These are phyloP conservation scores for Caligus rogercresseyi DNA, from an alignment of 1,140 invertebrate species.

Conservation along the genomic window DNA sequence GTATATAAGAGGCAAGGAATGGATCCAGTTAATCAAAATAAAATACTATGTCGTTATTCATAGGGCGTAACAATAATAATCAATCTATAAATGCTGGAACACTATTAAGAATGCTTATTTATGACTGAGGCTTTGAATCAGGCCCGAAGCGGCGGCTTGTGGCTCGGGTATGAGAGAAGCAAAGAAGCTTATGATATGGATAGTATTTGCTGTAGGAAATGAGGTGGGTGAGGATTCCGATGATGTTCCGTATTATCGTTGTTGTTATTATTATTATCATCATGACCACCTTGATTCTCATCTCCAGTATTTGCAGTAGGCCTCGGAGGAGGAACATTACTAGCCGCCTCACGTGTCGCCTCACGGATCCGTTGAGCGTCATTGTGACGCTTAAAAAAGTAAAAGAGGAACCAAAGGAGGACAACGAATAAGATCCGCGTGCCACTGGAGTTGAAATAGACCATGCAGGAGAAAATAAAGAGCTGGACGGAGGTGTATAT, in stretches of 20 bases:
- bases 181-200: not conserved
- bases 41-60: too few relatives aligned
- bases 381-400: not conserved
- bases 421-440: not conserved
- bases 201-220: not conserved
- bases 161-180: not conserved
- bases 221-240: not conserved
- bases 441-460: not conserved
- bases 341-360: not conserved
- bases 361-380: not conserved
- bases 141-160: too few relatives aligned
- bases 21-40: too few relatives aligned
- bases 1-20: too few relatives aligned
- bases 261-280: not conserved
- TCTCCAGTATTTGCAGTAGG: too few relatives aligned
- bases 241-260: not conserved
- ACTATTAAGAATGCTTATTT: too few relatives aligned
- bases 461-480: not conserved
- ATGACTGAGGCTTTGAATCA: too few relatives aligned
- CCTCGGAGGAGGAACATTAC: not conserved
- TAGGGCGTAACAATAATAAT: too few relatives aligned
- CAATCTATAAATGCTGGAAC: too few relatives aligned
- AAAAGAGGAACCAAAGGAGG: not conserved
- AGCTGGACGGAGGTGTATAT: not conserved
- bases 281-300: too few relatives aligned